Conservation (phyloP, 2,797 vertebrate species). For the Zalophus californianus region DNA sequence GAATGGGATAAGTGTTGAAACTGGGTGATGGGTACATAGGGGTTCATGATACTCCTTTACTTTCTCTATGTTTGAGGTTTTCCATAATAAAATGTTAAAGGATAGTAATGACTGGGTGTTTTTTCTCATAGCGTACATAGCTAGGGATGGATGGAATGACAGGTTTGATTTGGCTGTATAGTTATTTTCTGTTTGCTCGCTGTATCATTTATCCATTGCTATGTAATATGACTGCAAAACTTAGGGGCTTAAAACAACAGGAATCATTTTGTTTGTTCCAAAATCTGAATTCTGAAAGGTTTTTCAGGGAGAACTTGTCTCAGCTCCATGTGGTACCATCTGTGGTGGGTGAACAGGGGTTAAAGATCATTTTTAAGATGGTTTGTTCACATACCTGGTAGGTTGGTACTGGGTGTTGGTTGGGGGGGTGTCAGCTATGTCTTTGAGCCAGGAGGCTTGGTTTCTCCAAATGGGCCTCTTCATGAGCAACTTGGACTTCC, state of each 20-base stretch:
- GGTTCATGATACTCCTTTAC: conserved; percentile 8
- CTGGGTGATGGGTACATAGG: not conserved
- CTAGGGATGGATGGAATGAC: not conserved
- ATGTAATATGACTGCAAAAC: not conserved
- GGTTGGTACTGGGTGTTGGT: not conserved
- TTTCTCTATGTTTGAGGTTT: conserved; percentile 28
- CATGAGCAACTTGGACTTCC: not conserved
- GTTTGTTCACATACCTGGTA: not conserved
- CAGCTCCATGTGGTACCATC: not conserved
- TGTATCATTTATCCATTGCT: not conserved
- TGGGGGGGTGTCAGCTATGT: not conserved
- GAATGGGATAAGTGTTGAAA: not conserved
- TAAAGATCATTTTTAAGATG: not conserved
- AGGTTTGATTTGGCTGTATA: not conserved
- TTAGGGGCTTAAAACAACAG: not conserved
- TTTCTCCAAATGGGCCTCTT: not conserved
- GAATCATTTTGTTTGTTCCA: conserved; percentile 28
- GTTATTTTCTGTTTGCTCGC: not conserved
- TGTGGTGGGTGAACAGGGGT: not conserved
- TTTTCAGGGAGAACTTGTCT: not conserved
- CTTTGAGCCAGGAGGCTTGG: not conserved
- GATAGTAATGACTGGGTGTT: not conserved
- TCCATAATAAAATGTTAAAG: conserved; percentile 6
- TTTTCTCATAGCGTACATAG: not conserved
- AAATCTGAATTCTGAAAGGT: conserved; percentile 1